A percentile compares a stretch with the other conserved stretches of the same genome.
Conservation (phyloP, 2,797 vertebrate genomes). For the Acanthurus lineatus region DNA sequence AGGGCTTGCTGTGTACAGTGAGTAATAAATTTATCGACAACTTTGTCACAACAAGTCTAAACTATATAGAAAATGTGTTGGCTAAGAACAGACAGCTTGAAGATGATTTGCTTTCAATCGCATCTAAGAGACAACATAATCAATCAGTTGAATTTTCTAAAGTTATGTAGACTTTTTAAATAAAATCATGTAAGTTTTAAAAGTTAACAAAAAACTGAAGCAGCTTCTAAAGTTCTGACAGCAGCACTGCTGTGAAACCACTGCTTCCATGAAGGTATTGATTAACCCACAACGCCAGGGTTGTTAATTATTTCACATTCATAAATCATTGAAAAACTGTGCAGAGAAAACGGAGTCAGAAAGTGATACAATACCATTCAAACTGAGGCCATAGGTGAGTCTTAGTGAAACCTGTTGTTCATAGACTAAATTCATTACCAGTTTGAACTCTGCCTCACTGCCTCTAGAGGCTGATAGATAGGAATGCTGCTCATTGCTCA, state of each 20-base stretch:
- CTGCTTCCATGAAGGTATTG: conserved; percentile 1
- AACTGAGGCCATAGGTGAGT: conserved; percentile 23
- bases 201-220: background rate
- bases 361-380: conserved; percentile 31
- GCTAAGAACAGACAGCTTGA: background rate
- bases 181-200: background rate
- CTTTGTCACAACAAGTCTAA: background rate
- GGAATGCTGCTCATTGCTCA: conserved; percentile 61
- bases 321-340: conserved; percentile 24
- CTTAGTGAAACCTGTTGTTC: conserved; percentile 61
- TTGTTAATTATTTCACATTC: conserved; percentile 28
- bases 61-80: background rate
- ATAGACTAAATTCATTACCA: conserved; percentile 55
- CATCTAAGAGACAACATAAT: background rate
- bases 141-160: background rate
- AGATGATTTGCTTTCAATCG: background rate
- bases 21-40: background rate
- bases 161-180: background rate
- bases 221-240: background rate
- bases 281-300: background rate
- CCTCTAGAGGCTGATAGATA: conserved; percentile 63
- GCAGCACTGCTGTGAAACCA: background rate
- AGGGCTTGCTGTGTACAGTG: background rate
- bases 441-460: conserved; percentile 43
- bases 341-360: conserved; percentile 9